Conservation (phyloP, 2,888 invertebrate species). For the Heteromurus nitidus region DNA sequence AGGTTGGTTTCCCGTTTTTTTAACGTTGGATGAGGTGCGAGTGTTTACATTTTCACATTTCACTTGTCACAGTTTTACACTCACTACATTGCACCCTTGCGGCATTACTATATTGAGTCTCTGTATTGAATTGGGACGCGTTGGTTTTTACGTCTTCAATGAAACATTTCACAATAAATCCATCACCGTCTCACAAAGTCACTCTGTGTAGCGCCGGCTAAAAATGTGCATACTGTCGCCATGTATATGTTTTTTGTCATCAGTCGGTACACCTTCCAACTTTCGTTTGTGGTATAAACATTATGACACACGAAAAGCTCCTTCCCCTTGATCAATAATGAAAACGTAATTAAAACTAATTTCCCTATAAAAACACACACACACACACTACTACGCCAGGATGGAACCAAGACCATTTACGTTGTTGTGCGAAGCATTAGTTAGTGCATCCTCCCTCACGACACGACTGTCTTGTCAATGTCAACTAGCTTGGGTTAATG, state of each 20-base stretch:
- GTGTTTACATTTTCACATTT: slow-evolving; percentile 59
- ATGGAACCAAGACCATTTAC: too few species aligned
- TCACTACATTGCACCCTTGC: neutral
- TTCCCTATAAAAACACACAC: too few species aligned
- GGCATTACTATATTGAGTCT: too few species aligned
- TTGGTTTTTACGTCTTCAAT: neutral
- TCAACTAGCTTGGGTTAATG: too few species aligned
- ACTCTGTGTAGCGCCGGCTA: neutral
- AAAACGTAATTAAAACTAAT: slow-evolving; percentile 58
- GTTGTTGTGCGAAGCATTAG: too few species aligned
- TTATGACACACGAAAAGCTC: neutral
- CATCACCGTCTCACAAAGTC: slow-evolving; percentile 53
- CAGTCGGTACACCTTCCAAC: neutral
- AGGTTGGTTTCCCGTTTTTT: too few species aligned
- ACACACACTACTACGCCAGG: too few species aligned
- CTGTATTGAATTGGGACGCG: neutral
- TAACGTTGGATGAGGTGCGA: neutral
- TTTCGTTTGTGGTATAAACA: neutral
- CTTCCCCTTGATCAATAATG: slow-evolving; percentile 52
- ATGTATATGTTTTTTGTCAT: neutral
- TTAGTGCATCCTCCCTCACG: too few species aligned
- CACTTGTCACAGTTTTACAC: slow-evolving; percentile 46
- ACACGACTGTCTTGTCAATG: too few species aligned
- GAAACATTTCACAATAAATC: slow-evolving; percentile 48
- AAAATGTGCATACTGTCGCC: neutral